Evolutionary conservation across 2,888 invertebrate species (phyloP), one percentile per base, ranked within the genome.

Genomic region (Ormyrus labotus): DNA sequence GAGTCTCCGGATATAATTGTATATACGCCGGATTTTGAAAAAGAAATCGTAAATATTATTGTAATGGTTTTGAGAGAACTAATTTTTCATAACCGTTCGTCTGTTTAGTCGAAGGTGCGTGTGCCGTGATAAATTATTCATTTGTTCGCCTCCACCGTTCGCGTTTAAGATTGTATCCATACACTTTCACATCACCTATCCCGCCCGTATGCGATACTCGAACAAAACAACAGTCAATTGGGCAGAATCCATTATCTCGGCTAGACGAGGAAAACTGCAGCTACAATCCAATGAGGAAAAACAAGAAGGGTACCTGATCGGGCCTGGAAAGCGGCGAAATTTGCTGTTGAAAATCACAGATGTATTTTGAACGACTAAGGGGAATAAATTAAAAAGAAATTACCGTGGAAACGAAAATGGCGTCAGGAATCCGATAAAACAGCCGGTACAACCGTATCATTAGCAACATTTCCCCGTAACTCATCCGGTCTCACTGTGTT

Each of bases 141-240:
- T 81, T 78, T 74, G 67, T 57, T 71, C 67, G 67, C 45, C 67
- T 71, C 75, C 53, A 67, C 67, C n/a, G 45, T 61, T 70, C 80
- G 65, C 69, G 48, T 11, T 80, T 9, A 55, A 75, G 75, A 80
- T 80, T 75, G 71, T 80, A 75, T 80, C 75, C 75, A 76, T 80
- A 71, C 69, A 71, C 80, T 80, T 80, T 80, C 80, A 80, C 80
- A 76, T 67, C 61, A 63, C n/a, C 69, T 78, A 65, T 61, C 55
- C 13, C 34, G 48, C 19, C 9, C 13, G 48, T 60, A 57, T 58
- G 51, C 51, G 55, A 61, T 57, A 65, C 6, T 10, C 7, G 6
- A 60, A 45, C 57, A 63, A 64, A 69, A 74, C 60, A 70, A 70
- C 58, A 63, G 57, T 55, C 53, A 73, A 74, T 79, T 73, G 63